phyloP scores from a whole-genome alignment of 2,888 invertebrate genomes.

The Prosapia bicincta region DNA sequence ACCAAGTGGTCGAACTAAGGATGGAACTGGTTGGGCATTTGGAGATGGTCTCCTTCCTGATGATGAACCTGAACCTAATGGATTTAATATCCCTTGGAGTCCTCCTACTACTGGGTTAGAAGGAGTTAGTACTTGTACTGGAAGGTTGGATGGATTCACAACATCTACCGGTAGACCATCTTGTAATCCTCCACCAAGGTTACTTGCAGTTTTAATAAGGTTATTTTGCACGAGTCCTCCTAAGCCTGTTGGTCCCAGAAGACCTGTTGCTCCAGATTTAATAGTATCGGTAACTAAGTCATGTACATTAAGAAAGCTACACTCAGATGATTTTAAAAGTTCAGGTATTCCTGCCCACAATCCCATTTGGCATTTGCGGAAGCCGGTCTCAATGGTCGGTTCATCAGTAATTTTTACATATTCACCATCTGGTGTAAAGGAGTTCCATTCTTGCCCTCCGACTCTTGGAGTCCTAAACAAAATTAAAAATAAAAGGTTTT shows the following conservation, averaged over 20 bases:
- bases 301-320: conserved; percentile 44
- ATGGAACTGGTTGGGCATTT: too few relatives aligned
- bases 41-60: not conserved
- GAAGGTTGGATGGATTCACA: not conserved
- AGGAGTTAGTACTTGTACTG: not conserved
- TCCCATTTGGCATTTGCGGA: conserved; percentile 59
- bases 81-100: not conserved
- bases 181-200: not conserved
- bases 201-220: not conserved
- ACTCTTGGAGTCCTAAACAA: conserved; percentile 31
- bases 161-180: not conserved
- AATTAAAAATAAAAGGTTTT: too few relatives aligned
- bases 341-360: conserved; percentile 62
- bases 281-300: conserved; percentile 3
- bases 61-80: not conserved
- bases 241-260: not conserved
- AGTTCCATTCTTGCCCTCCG: conserved; percentile 34
- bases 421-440: conserved; percentile 39
- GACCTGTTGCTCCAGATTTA: not conserved
- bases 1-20: not conserved
- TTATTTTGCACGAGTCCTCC: not conserved
- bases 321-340: conserved; percentile 54
- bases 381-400: conserved; percentile 47
- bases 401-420: conserved; percentile 55
- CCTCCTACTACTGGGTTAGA: too few relatives aligned